Evolutionary conservation across 2,113 vertebrate genomes (phyloP).

Genomic region (Struthio camelus): DNA sequence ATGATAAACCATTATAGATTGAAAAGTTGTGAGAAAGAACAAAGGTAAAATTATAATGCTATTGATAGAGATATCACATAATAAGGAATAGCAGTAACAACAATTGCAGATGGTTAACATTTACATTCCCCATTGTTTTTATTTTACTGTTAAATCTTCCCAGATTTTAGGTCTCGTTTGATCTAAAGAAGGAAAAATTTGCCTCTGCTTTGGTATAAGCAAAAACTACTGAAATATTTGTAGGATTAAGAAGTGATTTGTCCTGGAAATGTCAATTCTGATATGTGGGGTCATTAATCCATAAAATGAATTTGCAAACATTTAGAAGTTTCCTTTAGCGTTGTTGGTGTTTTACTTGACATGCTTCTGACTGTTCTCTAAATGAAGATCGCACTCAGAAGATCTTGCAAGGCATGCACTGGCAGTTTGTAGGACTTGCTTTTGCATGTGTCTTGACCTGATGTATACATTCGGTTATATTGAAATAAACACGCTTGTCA

Average conservation of each 20-base stretch:
- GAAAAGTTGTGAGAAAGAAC: slow-evolving; percentile 65
- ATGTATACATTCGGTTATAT: neutral
- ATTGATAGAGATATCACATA: slow-evolving; percentile 66
- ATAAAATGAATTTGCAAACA: slow-evolving; percentile 18
- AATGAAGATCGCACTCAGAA: neutral
- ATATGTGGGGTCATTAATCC: slow-evolving; percentile 68
- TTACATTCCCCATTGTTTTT: slow-evolving; percentile 76
- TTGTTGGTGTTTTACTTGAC: slow-evolving; percentile 28
- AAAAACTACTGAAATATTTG: slow-evolving; percentile 73
- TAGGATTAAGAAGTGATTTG: slow-evolving; percentile 68
- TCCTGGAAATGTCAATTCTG: slow-evolving; percentile 64
- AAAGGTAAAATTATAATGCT: slow-evolving; percentile 50
- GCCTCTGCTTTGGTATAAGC: slow-evolving; percentile 56
- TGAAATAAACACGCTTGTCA: slow-evolving; percentile 23
- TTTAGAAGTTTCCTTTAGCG: slow-evolving; percentile 38
- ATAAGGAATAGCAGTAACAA: slow-evolving; percentile 67
- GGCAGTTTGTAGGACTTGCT: neutral
- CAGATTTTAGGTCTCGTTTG: slow-evolving; percentile 77
- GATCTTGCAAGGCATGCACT: neutral
- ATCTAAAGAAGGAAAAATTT: slow-evolving; percentile 75
- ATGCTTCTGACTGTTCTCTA: neutral
- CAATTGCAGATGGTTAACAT: slow-evolving; percentile 79
- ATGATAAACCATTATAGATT: slow-evolving; percentile 72
- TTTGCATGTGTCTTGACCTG: neutral
- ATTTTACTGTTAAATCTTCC: slow-evolving; percentile 79